A percentile compares a stretch with the other conserved stretches of the same genome.
phyloP scores from a whole-genome alignment of 1,140 invertebrate genomes.

The Trichoplusia ni region DNA sequence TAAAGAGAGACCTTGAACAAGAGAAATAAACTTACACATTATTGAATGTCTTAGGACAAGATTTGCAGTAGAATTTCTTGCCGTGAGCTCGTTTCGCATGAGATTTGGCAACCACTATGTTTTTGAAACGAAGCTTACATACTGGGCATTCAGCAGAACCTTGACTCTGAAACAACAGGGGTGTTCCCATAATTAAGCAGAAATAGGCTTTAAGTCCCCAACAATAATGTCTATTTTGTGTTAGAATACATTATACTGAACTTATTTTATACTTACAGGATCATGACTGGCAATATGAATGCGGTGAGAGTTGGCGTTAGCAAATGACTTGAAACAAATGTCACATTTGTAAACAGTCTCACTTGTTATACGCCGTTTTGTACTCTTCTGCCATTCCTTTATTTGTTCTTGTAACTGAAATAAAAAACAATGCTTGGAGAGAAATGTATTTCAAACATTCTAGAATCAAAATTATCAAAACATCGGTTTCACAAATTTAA shows the following conservation, averaged over 20 bases:
- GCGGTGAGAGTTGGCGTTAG: conserved; percentile 22
- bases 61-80: conserved; percentile 42
- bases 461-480: too few relatives aligned
- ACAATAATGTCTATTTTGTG: too few relatives aligned
- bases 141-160: conserved; percentile 35
- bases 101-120: neutral
- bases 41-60: conserved; percentile 37
- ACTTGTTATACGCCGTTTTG: conserved; percentile 1
- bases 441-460: neutral
- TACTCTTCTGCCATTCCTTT: conserved; percentile 33
- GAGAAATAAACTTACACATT: conserved; percentile 34
- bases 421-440: neutral
- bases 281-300: conserved; percentile 29
- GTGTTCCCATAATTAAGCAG: too few relatives aligned
- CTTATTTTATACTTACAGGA: conserved; percentile 25
- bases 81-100: conserved; percentile 30
- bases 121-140: conserved; percentile 39
- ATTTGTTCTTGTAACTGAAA: conserved; percentile 37
- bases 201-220: too few relatives aligned
- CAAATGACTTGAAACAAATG: conserved; percentile 34
- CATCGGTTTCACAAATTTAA: too few relatives aligned
- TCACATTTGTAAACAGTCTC: conserved; percentile 30
- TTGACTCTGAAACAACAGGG: conserved; percentile 19
- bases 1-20: neutral
- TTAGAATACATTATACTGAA: neutral